These are phyloP conservation scores for Taenioides sp. DNA, from an alignment of 2,797 vertebrate species.

Conservation along the genomic window DNA sequence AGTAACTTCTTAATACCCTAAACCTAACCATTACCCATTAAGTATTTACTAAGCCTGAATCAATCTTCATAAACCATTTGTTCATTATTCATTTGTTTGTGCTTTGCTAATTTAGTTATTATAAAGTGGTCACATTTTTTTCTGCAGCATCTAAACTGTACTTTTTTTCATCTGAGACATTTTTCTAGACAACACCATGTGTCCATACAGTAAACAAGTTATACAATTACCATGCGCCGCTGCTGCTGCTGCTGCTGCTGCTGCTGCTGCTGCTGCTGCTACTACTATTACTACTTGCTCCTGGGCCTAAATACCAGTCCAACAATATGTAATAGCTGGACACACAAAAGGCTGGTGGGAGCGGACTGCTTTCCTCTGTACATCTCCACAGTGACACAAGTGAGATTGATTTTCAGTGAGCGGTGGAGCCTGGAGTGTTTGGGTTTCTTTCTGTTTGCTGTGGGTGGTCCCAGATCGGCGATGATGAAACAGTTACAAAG, in stretches of 20 bases:
- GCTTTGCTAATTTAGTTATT: too few relatives aligned
- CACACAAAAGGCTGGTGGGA: not conserved
- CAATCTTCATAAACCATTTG: not conserved
- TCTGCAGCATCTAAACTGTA: not conserved
- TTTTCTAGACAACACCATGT: not conserved
- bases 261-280: not conserved
- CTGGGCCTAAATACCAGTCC: not conserved
- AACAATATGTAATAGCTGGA: not conserved
- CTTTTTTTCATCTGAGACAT: not conserved
- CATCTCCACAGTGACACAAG: not conserved
- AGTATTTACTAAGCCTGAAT: too few relatives aligned
- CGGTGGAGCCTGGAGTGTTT: slow-evolving; percentile 5
- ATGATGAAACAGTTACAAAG: slow-evolving; percentile 9
- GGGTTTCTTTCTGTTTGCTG: slow-evolving; percentile 11
- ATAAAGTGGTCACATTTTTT: not conserved
- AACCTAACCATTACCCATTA: too few relatives aligned
- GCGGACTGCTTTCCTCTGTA: not conserved
- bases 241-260: not conserved
- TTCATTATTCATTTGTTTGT: too few relatives aligned
- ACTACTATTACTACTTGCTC: not conserved
- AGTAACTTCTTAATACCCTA: too few relatives aligned
- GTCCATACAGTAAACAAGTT: not conserved
- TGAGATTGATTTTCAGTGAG: slow-evolving; percentile 5
- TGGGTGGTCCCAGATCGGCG: slow-evolving; percentile 12
- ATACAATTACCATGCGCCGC: not conserved